Base-by-base conservation (phyloP, 2,113 vertebrate species). In the Corythoichthys intestinalis region DNA sequence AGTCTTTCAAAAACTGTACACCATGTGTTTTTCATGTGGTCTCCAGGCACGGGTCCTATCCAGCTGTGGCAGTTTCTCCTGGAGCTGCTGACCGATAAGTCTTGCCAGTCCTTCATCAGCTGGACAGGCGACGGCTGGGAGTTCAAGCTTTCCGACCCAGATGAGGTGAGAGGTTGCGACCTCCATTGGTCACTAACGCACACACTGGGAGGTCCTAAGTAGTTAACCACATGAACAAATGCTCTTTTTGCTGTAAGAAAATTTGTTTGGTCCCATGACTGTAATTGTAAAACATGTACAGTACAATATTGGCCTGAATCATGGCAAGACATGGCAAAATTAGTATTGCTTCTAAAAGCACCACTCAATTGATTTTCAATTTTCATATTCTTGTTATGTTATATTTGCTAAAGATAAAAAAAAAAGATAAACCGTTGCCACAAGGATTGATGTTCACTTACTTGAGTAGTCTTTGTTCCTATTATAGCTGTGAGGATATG, bases 71-170 rank as follows among this genome's bases (percentile, higher is more conserved):
- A 99, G 90, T 99, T 98, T 87, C 93, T 99, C 66, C 91, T 98
- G 92, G 97, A 99, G 85, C 92, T 98, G 74, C 93, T 99, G 85
- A 99, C 97, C 68, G 97, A 99, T 93, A 98, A 98, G 85, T 99
- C 97, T 71, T 99, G 97, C 85, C 97, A 99, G 91, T 95, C 97
- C 77, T 99, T 99, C 90, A 99, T 99, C 93, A 99, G 97, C 92
- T 99, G 97, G 97, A 99, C 97, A 14, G 97, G 97, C 10, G 96
- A 99, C 17, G 97, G 97, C 90, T 99, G 97, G 97, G 97, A 99
- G 87, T 99, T 99, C 91, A 99, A 99, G 79, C 96, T 99, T 14
- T 99, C 97, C 0, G 97, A 99, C 89, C 97, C 97, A 59, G 97
- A 99, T 1, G 97, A 99, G 97, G 97, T 99, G 94, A 90, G 90